These are phyloP conservation scores for Phrixothrix hirtus DNA, from an alignment of 2,888 invertebrate genomes.

Conservation along the genomic window DNA sequence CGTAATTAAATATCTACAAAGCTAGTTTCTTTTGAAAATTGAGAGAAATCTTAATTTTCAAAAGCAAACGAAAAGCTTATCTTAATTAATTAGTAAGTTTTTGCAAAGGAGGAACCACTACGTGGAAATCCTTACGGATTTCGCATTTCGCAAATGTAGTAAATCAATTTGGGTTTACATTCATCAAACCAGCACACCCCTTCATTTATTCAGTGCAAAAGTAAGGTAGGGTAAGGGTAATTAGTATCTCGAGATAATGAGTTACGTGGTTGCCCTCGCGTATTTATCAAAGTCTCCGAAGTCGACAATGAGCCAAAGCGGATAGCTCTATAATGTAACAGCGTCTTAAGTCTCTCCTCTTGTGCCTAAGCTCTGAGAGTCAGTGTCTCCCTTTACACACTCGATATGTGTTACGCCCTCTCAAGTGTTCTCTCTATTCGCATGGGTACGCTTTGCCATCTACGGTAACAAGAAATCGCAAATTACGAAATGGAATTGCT, in stretches of 20 bases:
- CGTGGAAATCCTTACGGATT: slow-evolving; percentile 10
- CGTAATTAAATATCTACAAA: too few species aligned
- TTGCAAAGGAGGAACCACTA: slow-evolving; percentile 6
- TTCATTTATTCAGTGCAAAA: slow-evolving; percentile 23
- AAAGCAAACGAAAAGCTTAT: slow-evolving; percentile 2
- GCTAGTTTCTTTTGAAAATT: too few species aligned
- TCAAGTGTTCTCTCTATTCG: slow-evolving; percentile 20
- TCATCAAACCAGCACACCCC: slow-evolving; percentile 24
- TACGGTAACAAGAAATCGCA: slow-evolving; percentile 28
- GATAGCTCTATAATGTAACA: slow-evolving; percentile 45
- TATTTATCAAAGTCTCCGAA: slow-evolving; percentile 50
- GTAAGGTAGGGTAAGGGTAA: slow-evolving; percentile 39
- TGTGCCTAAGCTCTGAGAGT: slow-evolving; percentile 12
- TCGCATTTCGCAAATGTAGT: slow-evolving; percentile 10
- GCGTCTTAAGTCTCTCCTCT: slow-evolving; percentile 26
- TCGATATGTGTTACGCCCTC: slow-evolving; percentile 22
- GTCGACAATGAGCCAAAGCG: slow-evolving; percentile 45
- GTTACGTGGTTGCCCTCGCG: slow-evolving; percentile 49
- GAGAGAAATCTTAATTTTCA: slow-evolving; percentile 1
- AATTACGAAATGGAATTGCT: slow-evolving; percentile 28
- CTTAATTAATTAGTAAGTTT: slow-evolving; percentile 17
- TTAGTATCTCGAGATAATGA: slow-evolving; percentile 51
- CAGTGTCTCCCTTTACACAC: slow-evolving; percentile 5
- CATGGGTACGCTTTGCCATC: slow-evolving; percentile 22
- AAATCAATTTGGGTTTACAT: slow-evolving; percentile 25